Evolutionary conservation across 1,140 invertebrate genomes (phyloP).

Genomic region (Gonioctena quinquepunctata): DNA sequence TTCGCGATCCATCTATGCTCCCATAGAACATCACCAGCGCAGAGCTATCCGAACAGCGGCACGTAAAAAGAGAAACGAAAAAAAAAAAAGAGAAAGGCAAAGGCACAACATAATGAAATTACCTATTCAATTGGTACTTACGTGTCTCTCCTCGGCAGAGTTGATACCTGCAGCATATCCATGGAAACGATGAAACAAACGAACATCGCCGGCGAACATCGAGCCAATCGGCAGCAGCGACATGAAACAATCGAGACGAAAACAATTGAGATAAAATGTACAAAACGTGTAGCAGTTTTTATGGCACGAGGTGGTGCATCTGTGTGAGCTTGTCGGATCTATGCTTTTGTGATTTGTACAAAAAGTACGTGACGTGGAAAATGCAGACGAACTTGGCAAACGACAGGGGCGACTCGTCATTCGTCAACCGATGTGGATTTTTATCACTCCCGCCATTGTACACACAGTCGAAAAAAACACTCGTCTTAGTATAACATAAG

Average conservation of each 20-base stretch:
- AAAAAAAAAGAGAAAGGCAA: conserved; percentile 13
- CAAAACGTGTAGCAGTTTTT: conserved; percentile 39
- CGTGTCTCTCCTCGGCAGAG: conserved; percentile 53
- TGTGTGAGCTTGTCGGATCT: conserved; percentile 37
- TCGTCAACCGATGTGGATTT: too few species aligned
- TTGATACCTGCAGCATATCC: conserved; percentile 51
- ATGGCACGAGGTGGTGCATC: background rate
- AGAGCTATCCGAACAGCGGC: background rate
- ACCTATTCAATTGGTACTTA: conserved; percentile 48
- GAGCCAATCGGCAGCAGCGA: conserved; percentile 41
- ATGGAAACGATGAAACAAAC: conserved; percentile 38
- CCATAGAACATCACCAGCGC: background rate
- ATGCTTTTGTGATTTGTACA: conserved; percentile 42
- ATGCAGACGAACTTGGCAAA: conserved; percentile 4
- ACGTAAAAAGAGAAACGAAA: conserved; percentile 3
- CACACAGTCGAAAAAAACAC: too few species aligned
- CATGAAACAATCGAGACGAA: conserved; percentile 51
- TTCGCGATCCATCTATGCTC: background rate
- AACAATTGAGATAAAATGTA: conserved; percentile 50
- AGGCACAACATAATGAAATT: conserved; percentile 38
- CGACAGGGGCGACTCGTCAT: background rate
- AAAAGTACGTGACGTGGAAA: conserved; percentile 44
- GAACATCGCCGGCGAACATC: conserved; percentile 13
- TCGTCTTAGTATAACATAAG: too few species aligned
- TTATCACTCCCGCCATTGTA: too few species aligned